Evolutionary conservation across 2,888 invertebrate species (phyloP), one percentile per base, ranked within the genome.

Genomic region (Eristalis pertinax): DNA sequence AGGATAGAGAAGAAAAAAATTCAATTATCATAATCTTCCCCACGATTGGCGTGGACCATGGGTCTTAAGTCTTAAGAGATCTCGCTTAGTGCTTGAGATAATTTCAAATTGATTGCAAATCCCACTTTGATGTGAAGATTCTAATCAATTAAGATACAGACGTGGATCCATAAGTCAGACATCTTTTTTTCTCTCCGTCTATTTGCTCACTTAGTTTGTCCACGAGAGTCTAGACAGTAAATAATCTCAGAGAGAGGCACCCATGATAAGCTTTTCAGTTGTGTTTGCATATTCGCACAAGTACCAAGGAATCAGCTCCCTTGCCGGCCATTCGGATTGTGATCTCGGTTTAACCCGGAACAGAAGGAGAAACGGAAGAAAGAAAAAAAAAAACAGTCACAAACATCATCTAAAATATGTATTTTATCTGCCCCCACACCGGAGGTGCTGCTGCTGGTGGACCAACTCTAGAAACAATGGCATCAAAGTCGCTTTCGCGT

Each of bases 21-120:
- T 68, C 79, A 84, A 87, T 87, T 87, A 87, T 84, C 79, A 83
- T 86, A 82, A 83, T 83, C 86, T 78, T 69, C 78, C 24, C 56
- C 50, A 22, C 56, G 19, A 8, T 70, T 63, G 43, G 67, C 69
- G 26, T 35, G 72, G 76, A 43, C 32, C 68, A 50, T 50, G 50
- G 19, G 8, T 8, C 50, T n/a, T 19, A 50, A 19, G 19, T 19
- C 32, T 32, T 50, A 50, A 50, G 19, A 19, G 50, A 22, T 8
- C 19, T n/a, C 19, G 43, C 43, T 38, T 43, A 62, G 73, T 67
- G 73, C 76, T 85, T 65, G 50, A 78, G 78, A 69, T 82, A 70
- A 78, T 38, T 73, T 70, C 43, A 64, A 84, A 72, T 75, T 68
- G 62, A 80, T 75, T 80, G 29, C 19, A 19, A 32, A 29, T 19